A percentile compares a stretch with the other conserved stretches of the same genome.
Evolutionary conservation across 2,888 invertebrate genomes (phyloP).

Genomic region (Andrena bucephala): DNA sequence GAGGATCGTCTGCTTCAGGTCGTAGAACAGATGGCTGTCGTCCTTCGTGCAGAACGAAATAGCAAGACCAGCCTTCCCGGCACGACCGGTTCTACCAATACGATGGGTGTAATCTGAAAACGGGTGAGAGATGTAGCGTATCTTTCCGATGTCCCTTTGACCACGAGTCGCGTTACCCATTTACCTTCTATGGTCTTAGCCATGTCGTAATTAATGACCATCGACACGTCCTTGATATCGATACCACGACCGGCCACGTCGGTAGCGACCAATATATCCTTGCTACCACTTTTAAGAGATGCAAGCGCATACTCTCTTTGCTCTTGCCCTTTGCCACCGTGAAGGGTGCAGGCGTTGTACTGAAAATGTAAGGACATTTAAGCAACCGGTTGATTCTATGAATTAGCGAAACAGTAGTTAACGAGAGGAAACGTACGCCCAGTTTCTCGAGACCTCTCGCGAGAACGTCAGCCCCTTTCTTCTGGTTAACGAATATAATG

Average conservation of each 20-base stretch:
- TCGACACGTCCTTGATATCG: constrained; percentile 99
- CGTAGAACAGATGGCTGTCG: constrained; percentile 97
- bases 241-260: constrained; percentile 99
- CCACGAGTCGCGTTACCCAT: neutral
- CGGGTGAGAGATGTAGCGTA: neutral
- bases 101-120: constrained; percentile 95
- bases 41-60: constrained; percentile 99
- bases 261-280: constrained; percentile 99
- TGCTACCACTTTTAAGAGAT: constrained; percentile 97
- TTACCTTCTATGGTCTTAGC: constrained; percentile 98
- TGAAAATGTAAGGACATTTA: constrained; percentile 74
- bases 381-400: neutral
- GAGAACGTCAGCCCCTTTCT: constrained; percentile 99
- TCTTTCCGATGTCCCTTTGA: neutral
- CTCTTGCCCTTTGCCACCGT: constrained; percentile 99
- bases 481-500: constrained; percentile 99
- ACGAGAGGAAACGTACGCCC: constrained; percentile 87
- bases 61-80: constrained; percentile 98
- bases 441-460: constrained; percentile 98
- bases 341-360: constrained; percentile 98
- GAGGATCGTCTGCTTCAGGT: constrained; percentile 96
- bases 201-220: constrained; percentile 99
- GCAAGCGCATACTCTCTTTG: constrained; percentile 99
- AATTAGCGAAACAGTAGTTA: neutral
- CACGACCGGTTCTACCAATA: constrained; percentile 99